Evolutionary conservation across 2,113 vertebrate genomes (phyloP).

Genomic region (Rhizomys pruinosus): DNA sequence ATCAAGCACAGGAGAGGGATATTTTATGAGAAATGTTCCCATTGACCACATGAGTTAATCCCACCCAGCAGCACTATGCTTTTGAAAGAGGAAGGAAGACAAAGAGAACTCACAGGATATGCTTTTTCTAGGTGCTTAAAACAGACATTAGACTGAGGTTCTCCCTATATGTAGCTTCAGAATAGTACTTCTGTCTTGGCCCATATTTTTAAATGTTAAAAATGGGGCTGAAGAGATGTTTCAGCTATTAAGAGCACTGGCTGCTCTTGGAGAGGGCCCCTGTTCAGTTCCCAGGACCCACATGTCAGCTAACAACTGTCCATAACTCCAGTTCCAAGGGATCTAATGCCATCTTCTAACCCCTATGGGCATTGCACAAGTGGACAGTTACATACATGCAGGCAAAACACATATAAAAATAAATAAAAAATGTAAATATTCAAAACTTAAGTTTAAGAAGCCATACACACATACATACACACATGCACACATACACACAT

Average conservation of each 20-base stretch:
- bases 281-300: too few relatives aligned
- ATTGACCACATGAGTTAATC: background rate
- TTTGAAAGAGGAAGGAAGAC: background rate
- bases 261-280: too few relatives aligned
- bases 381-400: background rate
- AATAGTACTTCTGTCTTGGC: background rate
- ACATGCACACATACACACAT: background rate
- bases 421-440: background rate
- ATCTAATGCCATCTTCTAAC: too few relatives aligned
- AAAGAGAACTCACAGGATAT: background rate
- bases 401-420: too few relatives aligned
- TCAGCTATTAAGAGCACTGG: too few relatives aligned
- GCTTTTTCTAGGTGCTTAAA: background rate
- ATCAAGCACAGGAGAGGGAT: background rate
- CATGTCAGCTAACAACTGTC: too few relatives aligned
- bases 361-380: too few relatives aligned
- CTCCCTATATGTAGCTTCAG: background rate
- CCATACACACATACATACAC: background rate
- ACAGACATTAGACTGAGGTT: constrained; percentile 26
- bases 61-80: background rate
- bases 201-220: constrained; percentile 49
- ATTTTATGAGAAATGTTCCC: constrained; percentile 25
- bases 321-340: too few relatives aligned
- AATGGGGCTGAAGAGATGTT: too few relatives aligned
- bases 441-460: too few relatives aligned